A percentile compares a stretch with the other conserved stretches of the same genome.
These are phyloP conservation scores for Ibidorhyncha struthersii DNA, from an alignment of 2,113 vertebrate species.

Conservation along the genomic window DNA sequence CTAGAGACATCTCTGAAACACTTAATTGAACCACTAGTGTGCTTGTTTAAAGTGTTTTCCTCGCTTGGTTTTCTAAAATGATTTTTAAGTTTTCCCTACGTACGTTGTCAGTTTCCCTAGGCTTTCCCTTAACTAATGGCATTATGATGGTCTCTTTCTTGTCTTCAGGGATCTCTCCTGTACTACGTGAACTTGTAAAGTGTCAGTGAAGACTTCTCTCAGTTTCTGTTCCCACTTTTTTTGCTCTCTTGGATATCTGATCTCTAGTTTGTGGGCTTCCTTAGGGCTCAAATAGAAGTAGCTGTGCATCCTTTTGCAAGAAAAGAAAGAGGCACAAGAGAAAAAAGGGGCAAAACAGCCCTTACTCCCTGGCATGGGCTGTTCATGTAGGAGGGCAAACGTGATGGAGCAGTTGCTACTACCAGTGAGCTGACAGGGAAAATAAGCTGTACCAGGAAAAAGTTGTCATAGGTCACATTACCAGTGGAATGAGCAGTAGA, in stretches of 20 bases:
- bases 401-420: not conserved
- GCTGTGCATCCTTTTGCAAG: not conserved
- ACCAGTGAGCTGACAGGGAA: not conserved
- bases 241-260: not conserved
- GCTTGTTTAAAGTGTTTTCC: conserved; percentile 35
- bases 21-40: conserved; percentile 23
- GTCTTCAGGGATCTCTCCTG: not conserved
- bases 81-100: conserved; percentile 2
- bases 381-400: not conserved
- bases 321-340: not conserved
- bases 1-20: conserved; percentile 9
- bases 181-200: not conserved
- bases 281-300: not conserved
- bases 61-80: not conserved
- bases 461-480: not conserved
- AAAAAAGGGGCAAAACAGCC: not conserved
- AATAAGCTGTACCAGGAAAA: not conserved
- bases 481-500: not conserved
- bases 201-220: not conserved
- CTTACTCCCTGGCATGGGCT: not conserved
- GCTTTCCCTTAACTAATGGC: conserved; percentile 2
- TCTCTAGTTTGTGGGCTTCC: not conserved
- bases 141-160: not conserved
- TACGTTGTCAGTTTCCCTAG: not conserved
- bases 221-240: not conserved